phyloP scores from a whole-genome alignment of 2,797 vertebrate genomes.

The Diplodus sargus region DNA sequence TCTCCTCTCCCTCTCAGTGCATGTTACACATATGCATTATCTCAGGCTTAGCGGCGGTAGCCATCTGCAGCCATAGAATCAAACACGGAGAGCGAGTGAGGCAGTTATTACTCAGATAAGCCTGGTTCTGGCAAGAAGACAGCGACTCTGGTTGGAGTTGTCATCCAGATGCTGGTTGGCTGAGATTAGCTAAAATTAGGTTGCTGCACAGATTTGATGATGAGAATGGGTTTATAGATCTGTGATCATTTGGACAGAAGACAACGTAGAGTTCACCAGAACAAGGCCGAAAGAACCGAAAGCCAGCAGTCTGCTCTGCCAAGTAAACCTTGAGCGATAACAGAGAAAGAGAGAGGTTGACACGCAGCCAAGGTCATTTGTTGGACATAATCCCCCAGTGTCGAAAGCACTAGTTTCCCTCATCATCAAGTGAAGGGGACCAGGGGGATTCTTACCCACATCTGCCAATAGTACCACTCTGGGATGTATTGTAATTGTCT shows the following conservation, averaged over 20 bases:
- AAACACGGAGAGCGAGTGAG: slow-evolving; percentile 49
- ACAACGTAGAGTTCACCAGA: slow-evolving; percentile 15
- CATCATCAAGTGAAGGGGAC: slow-evolving; percentile 55
- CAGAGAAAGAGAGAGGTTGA: slow-evolving; percentile 20
- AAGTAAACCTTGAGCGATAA: slow-evolving; percentile 20
- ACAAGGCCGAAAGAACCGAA: slow-evolving; percentile 15
- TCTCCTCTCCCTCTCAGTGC: slow-evolving; percentile 10
- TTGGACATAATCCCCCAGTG: slow-evolving; percentile 30
- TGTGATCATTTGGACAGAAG: slow-evolving; percentile 16
- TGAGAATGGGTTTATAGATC: slow-evolving; percentile 46
- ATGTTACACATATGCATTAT: slow-evolving; percentile 61
- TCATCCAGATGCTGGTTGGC: slow-evolving; percentile 41
- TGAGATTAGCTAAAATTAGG: slow-evolving; percentile 63
- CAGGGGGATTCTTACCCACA: slow-evolving; percentile 56
- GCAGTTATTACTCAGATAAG: slow-evolving; percentile 63
- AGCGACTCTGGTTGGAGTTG: slow-evolving; percentile 48
- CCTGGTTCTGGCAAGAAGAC: slow-evolving; percentile 64
- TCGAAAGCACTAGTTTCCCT: slow-evolving; percentile 46
- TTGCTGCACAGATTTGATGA: slow-evolving; percentile 51
- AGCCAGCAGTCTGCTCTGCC: not conserved
- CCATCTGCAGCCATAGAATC: slow-evolving; percentile 67
- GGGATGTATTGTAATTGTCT: slow-evolving; percentile 68
- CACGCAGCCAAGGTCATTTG: slow-evolving; percentile 52
- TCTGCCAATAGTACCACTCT: slow-evolving; percentile 40
- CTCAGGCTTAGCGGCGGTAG: slow-evolving; percentile 61